These are phyloP conservation scores for Merops nubicus DNA, from an alignment of 2,113 vertebrate genomes.

Conservation along the genomic window DNA sequence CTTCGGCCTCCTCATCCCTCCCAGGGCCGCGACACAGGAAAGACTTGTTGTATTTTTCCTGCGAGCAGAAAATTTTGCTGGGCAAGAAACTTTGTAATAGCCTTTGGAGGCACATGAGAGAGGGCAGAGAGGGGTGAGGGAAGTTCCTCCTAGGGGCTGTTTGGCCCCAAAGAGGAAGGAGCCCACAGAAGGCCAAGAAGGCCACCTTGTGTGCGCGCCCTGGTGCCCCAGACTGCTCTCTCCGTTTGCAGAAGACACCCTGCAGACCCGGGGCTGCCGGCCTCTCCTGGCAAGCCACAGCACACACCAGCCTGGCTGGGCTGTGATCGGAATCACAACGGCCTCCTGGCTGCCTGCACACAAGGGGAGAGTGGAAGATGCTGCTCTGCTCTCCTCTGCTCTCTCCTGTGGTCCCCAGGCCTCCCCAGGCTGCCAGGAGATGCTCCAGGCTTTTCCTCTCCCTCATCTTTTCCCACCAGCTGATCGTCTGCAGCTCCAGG, in stretches of 20 bases:
- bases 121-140: neutral
- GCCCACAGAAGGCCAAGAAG: neutral
- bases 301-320: accelerated
- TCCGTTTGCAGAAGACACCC: neutral
- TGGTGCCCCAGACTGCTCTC: neutral
- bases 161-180: neutral
- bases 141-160: accelerated
- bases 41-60: neutral
- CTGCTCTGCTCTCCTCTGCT: neutral
- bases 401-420: neutral
- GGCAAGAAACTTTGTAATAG: neutral
- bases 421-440: neutral
- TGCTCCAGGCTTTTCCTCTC: neutral
- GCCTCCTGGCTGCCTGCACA: neutral
- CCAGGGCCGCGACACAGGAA: neutral
- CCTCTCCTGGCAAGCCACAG: neutral
- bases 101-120: neutral
- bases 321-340: neutral
- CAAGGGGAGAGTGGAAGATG: neutral
- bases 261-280: neutral
- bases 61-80: neutral
- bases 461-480: neutral
- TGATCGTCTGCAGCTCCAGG: neutral
- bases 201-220: accelerated
- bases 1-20: neutral